Conservation (phyloP, 2,797 vertebrate genomes). For the Lycodopsis pacificus region DNA sequence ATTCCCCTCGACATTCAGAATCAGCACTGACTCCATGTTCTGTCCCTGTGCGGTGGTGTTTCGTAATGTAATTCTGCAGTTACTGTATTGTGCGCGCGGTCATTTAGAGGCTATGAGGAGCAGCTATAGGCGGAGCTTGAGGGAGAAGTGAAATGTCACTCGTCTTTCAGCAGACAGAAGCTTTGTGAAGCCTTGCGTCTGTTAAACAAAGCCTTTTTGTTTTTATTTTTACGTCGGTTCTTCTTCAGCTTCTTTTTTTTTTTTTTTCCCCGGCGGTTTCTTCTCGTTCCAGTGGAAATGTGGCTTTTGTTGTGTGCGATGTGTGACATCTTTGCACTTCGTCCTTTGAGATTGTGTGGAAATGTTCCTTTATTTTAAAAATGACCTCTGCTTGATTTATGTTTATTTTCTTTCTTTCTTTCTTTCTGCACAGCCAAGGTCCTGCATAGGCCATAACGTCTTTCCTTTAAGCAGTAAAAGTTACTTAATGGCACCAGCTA, state of each 20-base stretch:
- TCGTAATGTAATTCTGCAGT: conserved; percentile 60
- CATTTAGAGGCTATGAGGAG: neutral
- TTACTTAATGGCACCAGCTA: conserved; percentile 78
- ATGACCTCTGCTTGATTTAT: conserved; percentile 50
- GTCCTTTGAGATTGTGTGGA: conserved; percentile 70
- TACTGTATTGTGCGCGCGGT: conserved; percentile 40
- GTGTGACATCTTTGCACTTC: conserved; percentile 61
- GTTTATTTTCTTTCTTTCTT: conserved; percentile 12
- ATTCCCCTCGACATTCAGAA: conserved; percentile 19
- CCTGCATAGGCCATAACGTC: conserved; percentile 63
- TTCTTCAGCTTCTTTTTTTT: conserved; percentile 16
- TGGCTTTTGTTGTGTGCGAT: conserved; percentile 54
- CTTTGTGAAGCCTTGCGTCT: conserved; percentile 50
- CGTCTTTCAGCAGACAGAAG: conserved; percentile 29
- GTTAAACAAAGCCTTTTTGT: conserved; percentile 42
- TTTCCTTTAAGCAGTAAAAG: conserved; percentile 74
- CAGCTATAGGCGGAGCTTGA: conserved; percentile 17
- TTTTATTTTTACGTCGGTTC: conserved; percentile 5
- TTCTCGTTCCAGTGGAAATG: conserved; percentile 6
- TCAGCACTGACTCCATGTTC: conserved; percentile 37
- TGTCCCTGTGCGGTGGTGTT: conserved; percentile 45
- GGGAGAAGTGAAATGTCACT: conserved; percentile 1
- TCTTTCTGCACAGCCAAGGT: conserved; percentile 71
- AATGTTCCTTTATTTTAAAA: conserved; percentile 51
- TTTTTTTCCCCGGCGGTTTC: conserved; percentile 18